phyloP scores from a whole-genome alignment of 2,888 invertebrate genomes.

The Gymnosoma rotundatum region DNA sequence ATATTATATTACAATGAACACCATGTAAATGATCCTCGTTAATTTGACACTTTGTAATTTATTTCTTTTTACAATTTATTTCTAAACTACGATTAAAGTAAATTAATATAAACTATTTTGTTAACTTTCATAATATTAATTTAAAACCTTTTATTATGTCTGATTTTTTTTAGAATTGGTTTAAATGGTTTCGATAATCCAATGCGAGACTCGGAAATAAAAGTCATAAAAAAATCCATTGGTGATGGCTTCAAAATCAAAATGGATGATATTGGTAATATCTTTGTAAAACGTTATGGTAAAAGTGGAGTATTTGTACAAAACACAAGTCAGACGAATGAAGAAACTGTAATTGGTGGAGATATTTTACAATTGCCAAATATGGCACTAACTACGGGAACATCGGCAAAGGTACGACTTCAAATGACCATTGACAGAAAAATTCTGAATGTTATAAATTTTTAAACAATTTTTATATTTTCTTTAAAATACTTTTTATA shows the following conservation, averaged over 20 bases:
- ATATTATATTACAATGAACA: no score
- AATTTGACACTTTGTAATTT: no score
- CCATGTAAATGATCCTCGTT: no score
- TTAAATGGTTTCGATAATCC: slow-evolving; percentile 98
- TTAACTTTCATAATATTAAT: background rate
- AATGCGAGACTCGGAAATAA: slow-evolving; percentile 95
- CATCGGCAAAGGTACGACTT: slow-evolving; percentile 84
- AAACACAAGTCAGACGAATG: slow-evolving; percentile 82
- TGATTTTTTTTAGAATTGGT: slow-evolving; percentile 88
- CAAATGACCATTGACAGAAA: no score
- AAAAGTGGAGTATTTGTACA: slow-evolving; percentile 87
- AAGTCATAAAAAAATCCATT: slow-evolving; percentile 95
- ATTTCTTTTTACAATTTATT: background rate
- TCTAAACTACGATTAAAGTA: no score
- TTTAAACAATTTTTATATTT: no score
- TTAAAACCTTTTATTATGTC: background rate
- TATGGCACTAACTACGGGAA: slow-evolving; percentile 85
- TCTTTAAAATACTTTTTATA: no score
- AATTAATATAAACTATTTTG: no score
- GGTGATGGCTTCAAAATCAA: slow-evolving; percentile 90
- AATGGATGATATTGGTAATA: slow-evolving; percentile 89
- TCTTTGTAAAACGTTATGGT: slow-evolving; percentile 87
- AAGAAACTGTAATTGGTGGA: slow-evolving; percentile 86
- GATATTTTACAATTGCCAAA: slow-evolving; percentile 87
- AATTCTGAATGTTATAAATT: no score